Evolutionary conservation across 1,140 invertebrate species (phyloP).

Genomic region (Saxidomus purpurata): DNA sequence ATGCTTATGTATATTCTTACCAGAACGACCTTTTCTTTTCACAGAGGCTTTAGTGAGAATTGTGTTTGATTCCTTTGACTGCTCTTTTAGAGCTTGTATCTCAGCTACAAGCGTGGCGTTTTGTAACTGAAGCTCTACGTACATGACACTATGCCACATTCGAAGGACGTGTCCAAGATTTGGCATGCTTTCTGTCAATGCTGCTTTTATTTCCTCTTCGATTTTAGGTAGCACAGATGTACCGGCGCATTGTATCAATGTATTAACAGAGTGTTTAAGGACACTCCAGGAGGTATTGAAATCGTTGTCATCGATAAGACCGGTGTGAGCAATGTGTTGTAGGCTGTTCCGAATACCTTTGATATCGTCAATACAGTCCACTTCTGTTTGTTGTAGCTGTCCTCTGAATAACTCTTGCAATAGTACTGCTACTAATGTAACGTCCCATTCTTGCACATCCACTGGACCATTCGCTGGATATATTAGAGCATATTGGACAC

Average conservation of each 20-base stretch:
- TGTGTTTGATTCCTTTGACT: not conserved
- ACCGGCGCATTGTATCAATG: not conserved
- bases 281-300: not conserved
- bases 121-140: not conserved
- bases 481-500: not conserved
- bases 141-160: not conserved
- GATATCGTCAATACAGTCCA: not conserved
- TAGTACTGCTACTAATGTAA: not conserved
- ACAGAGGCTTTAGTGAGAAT: not conserved
- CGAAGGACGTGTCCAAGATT: not conserved
- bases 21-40: not conserved
- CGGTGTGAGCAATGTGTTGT: not conserved
- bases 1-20: too few relatives aligned
- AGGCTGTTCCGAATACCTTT: not conserved
- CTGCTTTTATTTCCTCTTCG: not conserved
- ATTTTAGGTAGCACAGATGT: not conserved
- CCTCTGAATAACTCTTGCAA: not conserved
- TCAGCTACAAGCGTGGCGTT: not conserved
- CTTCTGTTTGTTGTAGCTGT: not conserved
- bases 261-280: not conserved
- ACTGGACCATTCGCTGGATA: not conserved
- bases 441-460: not conserved
- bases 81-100: not conserved
- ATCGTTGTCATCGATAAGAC: not conserved
- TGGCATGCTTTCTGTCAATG: not conserved